Evolutionary conservation across 2,113 vertebrate genomes (phyloP).

Genomic region (Lampris megalopsis): DNA sequence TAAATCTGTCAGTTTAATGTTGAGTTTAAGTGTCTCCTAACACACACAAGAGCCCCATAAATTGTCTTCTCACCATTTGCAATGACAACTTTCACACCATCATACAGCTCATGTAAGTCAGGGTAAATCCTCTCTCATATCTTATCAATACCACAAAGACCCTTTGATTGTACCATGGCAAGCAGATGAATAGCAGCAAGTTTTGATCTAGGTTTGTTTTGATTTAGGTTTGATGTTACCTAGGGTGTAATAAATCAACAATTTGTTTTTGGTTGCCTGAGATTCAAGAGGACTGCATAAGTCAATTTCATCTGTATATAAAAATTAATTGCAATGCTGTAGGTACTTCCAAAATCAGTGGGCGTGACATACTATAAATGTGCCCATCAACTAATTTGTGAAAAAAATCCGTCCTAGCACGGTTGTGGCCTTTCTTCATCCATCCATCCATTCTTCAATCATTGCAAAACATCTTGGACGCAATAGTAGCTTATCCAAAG

Average conservation of each 20-base stretch:
- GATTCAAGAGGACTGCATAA: slow-evolving; percentile 45
- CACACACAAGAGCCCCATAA: slow-evolving; percentile 13
- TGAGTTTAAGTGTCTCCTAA: slow-evolving; percentile 39
- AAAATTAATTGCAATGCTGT: slow-evolving; percentile 39
- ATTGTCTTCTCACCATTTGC: background rate
- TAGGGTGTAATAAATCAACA: slow-evolving; percentile 35
- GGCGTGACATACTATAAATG: slow-evolving; percentile 23
- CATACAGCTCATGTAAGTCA: background rate
- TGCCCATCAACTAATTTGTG: slow-evolving; percentile 37
- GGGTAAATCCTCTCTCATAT: slow-evolving; percentile 1
- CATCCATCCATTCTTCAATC: slow-evolving; percentile 11
- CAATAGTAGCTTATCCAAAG: slow-evolving; percentile 39
- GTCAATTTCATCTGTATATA: slow-evolving; percentile 50
- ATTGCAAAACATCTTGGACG: slow-evolving; percentile 28
- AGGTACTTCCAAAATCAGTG: slow-evolving; percentile 28
- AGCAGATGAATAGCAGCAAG: background rate
- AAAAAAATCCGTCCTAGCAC: slow-evolving; percentile 25
- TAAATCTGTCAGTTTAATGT: slow-evolving; percentile 37
- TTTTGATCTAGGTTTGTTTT: slow-evolving; percentile 13
- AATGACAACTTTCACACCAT: slow-evolving; percentile 14
- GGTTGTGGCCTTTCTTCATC: background rate
- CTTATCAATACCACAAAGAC: slow-evolving; percentile 25
- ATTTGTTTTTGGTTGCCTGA: slow-evolving; percentile 18
- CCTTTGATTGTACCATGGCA: slow-evolving; percentile 12
- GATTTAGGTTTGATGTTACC: slow-evolving; percentile 41